These are phyloP conservation scores for Aromia moschata DNA, from an alignment of 2,888 invertebrate genomes.

Conservation along the genomic window DNA sequence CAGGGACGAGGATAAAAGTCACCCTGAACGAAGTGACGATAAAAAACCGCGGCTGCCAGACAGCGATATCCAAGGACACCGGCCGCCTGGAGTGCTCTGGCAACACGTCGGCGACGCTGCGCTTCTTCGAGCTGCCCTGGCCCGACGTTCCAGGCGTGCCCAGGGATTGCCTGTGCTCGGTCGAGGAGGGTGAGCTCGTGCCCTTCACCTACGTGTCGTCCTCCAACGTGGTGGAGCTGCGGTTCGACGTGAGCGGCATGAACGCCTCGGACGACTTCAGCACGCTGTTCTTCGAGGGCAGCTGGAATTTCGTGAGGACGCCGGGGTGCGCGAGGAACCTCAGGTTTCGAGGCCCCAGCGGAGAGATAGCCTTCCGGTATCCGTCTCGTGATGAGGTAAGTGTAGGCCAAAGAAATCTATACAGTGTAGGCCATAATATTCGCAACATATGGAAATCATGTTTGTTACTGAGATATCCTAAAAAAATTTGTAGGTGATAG, in stretches of 20 bases:
- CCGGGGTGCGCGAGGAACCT: slow-evolving; percentile 76
- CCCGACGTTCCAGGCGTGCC: slow-evolving; percentile 74
- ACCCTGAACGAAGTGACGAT: slow-evolving; percentile 77
- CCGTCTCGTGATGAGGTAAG: slow-evolving; percentile 57
- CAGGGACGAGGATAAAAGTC: slow-evolving; percentile 80
- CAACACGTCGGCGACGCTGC: slow-evolving; percentile 74
- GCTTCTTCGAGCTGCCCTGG: slow-evolving; percentile 83
- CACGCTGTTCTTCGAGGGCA: slow-evolving; percentile 84
- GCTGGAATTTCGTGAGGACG: slow-evolving; percentile 81
- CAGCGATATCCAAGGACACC: slow-evolving; percentile 71
- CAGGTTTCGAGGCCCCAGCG: slow-evolving; percentile 78
- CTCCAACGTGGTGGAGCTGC: slow-evolving; percentile 79
- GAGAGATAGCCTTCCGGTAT: slow-evolving; percentile 72
- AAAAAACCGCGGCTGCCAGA: slow-evolving; percentile 65
- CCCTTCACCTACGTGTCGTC: slow-evolving; percentile 82
- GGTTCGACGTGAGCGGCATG: slow-evolving; percentile 86
- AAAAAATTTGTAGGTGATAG: too few species aligned
- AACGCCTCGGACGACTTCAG: slow-evolving; percentile 86
- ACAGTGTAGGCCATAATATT: too few species aligned
- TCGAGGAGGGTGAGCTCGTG: slow-evolving; percentile 60
- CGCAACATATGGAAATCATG: too few species aligned
- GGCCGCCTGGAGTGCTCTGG: slow-evolving; percentile 77
- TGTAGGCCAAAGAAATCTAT: too few species aligned
- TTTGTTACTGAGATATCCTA: too few species aligned
- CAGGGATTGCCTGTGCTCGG: slow-evolving; percentile 83